Percentiles rank a stretch among this genome's conserved stretches.
Evolutionary conservation across 2,113 vertebrate species (phyloP).

Genomic region (Pica pica): DNA sequence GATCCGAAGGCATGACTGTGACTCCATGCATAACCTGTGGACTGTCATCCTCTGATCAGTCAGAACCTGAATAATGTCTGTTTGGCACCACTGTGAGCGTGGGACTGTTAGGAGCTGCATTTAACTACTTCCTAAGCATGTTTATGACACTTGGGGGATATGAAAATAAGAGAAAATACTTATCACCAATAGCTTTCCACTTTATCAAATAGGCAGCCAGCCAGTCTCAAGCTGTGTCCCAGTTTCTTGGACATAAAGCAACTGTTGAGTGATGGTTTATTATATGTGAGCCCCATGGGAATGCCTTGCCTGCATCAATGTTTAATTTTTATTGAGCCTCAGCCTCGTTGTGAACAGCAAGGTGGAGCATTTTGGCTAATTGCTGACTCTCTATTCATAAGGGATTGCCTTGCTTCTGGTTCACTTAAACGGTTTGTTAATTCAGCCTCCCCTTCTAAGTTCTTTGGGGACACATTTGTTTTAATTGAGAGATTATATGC

Average conservation of each 20-base stretch:
- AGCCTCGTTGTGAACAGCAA: neutral
- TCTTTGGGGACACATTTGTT: slow-evolving; percentile 18
- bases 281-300: neutral
- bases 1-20: neutral
- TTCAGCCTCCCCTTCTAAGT: neutral
- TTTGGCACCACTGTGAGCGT: neutral
- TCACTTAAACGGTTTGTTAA: slow-evolving; percentile 37
- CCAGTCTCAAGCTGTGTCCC: slow-evolving; percentile 26
- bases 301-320: neutral
- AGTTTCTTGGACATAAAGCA: slow-evolving; percentile 30
- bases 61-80: accelerated
- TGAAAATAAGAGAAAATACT: neutral
- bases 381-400: neutral
- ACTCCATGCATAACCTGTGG: neutral
- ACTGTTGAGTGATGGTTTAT: neutral
- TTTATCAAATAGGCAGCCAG: slow-evolving; percentile 16
- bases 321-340: neutral
- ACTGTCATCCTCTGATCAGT: neutral
- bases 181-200: neutral
- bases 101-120: neutral
- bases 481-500: slow-evolving; percentile 22
- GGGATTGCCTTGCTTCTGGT: neutral
- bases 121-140: neutral
- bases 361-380: neutral
- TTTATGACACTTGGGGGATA: neutral